phyloP scores from a whole-genome alignment of 2,797 vertebrate genomes.

The Lepidocolaptes lacrymiger region DNA sequence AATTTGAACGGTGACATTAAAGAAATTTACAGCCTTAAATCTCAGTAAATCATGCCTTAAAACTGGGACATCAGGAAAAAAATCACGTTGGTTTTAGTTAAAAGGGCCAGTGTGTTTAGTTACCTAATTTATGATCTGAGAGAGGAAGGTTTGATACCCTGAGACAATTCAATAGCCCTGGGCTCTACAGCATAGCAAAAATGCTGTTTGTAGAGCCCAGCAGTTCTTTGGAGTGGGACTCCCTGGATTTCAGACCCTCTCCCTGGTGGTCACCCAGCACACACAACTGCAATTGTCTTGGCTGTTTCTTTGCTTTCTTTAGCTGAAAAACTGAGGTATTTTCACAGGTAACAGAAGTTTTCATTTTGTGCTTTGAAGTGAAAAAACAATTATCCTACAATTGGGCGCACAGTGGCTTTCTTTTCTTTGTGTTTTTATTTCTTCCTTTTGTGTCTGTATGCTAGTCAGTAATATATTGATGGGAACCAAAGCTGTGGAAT shows the following conservation, averaged over 20 bases:
- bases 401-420: not conserved
- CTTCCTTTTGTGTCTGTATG: not conserved
- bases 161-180: not conserved
- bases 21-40: constrained; percentile 21
- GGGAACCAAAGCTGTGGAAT: not conserved
- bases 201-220: not conserved
- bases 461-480: not conserved
- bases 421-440: not conserved
- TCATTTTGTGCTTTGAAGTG: not conserved
- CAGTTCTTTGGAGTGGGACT: not conserved
- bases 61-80: constrained; percentile 13
- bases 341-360: not conserved
- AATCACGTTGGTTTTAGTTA: not conserved
- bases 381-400: not conserved
- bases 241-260: not conserved
- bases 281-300: not conserved
- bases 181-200: not conserved
- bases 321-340: not conserved
- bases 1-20: constrained; percentile 26
- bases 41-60: not conserved
- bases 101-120: not conserved
- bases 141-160: not conserved
- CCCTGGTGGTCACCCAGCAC: not conserved
- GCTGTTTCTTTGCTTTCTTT: not conserved
- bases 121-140: not conserved